Base-by-base conservation (phyloP, 2,888 invertebrate genomes). In the Carterocephalus palaemon region DNA sequence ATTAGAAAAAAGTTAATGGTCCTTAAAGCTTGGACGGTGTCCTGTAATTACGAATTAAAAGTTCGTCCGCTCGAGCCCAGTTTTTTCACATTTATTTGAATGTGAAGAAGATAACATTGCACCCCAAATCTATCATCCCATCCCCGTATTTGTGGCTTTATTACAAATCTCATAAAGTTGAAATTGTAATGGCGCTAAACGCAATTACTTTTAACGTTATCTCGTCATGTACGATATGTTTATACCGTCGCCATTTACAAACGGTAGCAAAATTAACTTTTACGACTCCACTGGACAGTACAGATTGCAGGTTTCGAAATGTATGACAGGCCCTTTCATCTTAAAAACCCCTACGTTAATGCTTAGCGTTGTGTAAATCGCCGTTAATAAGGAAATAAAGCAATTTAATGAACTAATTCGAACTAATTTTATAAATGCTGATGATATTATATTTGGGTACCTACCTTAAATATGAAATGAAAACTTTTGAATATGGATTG, bases 21-120 rank as follows among this genome's bases (percentile, higher is more conserved):
- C 75, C 85, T 75, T 80, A 78, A 79, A 84, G 83, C 81, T 74
- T 70, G 83, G 81, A 75, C 84, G 67, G 65, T 78, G 82, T 80
- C 82, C 84, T 86, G 79, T 85, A 86, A 86, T 85, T 85, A 86
- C 84, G 65, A 84, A 86, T 86, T 86, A 84, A 85, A 86, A 85
- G 70, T 85, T 84, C 71, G 78, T 74, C 79, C 70, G 67, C 62
- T 62, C 76, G 77, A 75, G 77, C 76, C 76, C 71, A 64, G 64
- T 82, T 86, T 85, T 86, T 85, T 84, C 78, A 75, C 83, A 75
- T 84, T 82, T 82, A 82, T 84, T 81, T 70, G 80, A 65, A 75
- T 71, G 78, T 60, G 65, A 67, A 71, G 74, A 74, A 80, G 82
- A 84, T 85, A 82, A 83, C 80, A 76, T 79, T 77, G 72, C 78